Percentiles rank a stretch among this genome's conserved stretches.
phyloP scores from a whole-genome alignment of 2,888 invertebrate genomes.

The Sesamia inferens region DNA sequence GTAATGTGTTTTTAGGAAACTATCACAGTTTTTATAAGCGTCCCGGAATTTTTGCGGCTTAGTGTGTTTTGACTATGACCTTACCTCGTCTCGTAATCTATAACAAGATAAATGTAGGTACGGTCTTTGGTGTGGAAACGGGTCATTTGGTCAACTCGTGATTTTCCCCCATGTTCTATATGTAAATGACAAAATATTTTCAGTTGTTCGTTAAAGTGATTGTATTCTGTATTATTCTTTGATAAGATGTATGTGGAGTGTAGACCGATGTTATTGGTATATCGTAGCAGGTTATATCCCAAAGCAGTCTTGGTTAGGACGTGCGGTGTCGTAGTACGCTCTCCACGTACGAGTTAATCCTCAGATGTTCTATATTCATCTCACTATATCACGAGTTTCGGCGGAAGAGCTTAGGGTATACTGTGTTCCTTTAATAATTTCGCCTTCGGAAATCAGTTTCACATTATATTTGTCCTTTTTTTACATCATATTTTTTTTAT shows the following conservation, averaged over 20 bases:
- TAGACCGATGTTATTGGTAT: conserved; percentile 42
- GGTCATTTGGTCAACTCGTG: conserved; percentile 14
- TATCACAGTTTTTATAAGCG: no score
- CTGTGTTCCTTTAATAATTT: conserved; percentile 52
- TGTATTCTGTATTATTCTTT: conserved; percentile 8
- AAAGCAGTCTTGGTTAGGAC: conserved; percentile 52
- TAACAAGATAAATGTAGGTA: conserved; percentile 30
- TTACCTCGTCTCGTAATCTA: conserved; percentile 20
- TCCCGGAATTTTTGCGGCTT: no score
- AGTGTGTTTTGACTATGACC: conserved; percentile 36
- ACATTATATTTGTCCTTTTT: conserved; percentile 1
- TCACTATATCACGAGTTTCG: conserved; percentile 57
- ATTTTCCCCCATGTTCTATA: background rate
- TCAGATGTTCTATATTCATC: conserved; percentile 56
- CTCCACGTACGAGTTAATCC: conserved; percentile 62
- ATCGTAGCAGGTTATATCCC: conserved; percentile 30
- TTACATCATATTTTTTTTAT: background rate
- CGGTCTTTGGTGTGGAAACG: conserved; percentile 4
- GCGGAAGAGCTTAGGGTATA: conserved; percentile 57
- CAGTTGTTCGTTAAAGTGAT: background rate
- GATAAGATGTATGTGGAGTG: conserved; percentile 5
- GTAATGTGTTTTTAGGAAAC: no score
- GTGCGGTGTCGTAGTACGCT: conserved; percentile 56
- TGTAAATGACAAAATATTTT: conserved; percentile 3
- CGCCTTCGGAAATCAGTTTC: conserved; percentile 25